Evolutionary conservation across 2,888 invertebrate genomes (phyloP).

Genomic region (Heliconius aoede): DNA sequence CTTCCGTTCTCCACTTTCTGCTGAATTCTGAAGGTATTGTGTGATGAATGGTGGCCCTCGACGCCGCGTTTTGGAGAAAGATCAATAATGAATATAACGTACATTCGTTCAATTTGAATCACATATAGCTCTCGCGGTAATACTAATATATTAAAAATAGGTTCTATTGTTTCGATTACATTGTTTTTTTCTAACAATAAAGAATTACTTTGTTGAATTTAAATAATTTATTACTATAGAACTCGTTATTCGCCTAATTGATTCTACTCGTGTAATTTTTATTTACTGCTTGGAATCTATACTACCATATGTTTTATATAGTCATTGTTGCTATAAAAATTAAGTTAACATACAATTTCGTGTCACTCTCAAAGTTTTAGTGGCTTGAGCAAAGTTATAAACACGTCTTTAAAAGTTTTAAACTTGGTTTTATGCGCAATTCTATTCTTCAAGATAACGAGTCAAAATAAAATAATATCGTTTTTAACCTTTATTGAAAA

Average conservation of each 20-base stretch:
- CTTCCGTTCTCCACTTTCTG: too few relatives aligned
- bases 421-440: conserved; percentile 30
- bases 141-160: background rate
- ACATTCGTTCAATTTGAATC: background rate
- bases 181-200: background rate
- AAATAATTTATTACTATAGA: background rate
- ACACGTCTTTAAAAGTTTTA: conserved; percentile 28
- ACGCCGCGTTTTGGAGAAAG: too few relatives aligned
- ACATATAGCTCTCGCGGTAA: background rate
- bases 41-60: too few relatives aligned
- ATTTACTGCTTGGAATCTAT: background rate
- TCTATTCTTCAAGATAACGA: conserved; percentile 21
- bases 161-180: background rate
- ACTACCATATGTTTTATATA: background rate
- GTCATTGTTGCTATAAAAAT: background rate
- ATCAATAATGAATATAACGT: background rate
- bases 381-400: conserved; percentile 19
- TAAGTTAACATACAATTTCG: background rate
- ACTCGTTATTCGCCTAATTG: background rate
- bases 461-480: conserved; percentile 13
- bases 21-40: too few relatives aligned
- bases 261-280: background rate
- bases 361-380: conserved; percentile 1
- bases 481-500: conserved; percentile 9
- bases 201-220: background rate